Base-by-base conservation (phyloP, 2,888 invertebrate genomes). In the Drepanosiphum platanoidis region DNA sequence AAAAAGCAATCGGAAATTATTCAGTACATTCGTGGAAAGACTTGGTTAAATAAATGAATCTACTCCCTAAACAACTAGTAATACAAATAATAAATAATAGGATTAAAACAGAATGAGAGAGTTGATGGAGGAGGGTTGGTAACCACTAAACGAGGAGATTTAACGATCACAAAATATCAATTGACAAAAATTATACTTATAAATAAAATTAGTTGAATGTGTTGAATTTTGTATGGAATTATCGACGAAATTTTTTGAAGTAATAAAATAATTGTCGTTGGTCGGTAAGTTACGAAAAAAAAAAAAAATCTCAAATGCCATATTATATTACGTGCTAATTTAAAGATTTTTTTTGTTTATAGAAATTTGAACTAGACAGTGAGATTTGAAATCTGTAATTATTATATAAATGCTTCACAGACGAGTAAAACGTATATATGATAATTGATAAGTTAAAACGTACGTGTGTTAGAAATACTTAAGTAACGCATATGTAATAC, bases 21-120 rank as follows among this genome's bases (percentile, higher is more conserved):
- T 82, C 39, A 82, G 61, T 70, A 58, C 36, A 52, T 52, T 46
- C 15, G 52, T 68, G 79, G 79, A 80, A 80, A 80, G 42, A 52
- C 68, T 68, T 58, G 36, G 11, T 70, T 64, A 15, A n/a, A 39
- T 52, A 52, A 79, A 34, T 34, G 18, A 68, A 46, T 46, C 42
- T 46, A 75, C 5, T 34, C n/a, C 22, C 27, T 75, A 36, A 58
- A 58, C 32, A 58, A 58, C 32, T 72, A 72, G 64, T 58, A 70
- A 58, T 58, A 58, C 27, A 61, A 61, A 34, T 61, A 71, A 39
- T 61, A 58, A 39, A 71, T 71, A 72, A 81, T 72, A 74, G 72
- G 72, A 74, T 71, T n/a, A 39, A 82, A 74, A 32, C 9, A 9
- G 9, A 42, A 64, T 61, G 3, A 42, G 32, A 72, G 39, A 82